Percentiles rank a stretch among this genome's conserved stretches.
phyloP scores from a whole-genome alignment of 2,113 vertebrate genomes.

The Microcebus tavaratra region DNA sequence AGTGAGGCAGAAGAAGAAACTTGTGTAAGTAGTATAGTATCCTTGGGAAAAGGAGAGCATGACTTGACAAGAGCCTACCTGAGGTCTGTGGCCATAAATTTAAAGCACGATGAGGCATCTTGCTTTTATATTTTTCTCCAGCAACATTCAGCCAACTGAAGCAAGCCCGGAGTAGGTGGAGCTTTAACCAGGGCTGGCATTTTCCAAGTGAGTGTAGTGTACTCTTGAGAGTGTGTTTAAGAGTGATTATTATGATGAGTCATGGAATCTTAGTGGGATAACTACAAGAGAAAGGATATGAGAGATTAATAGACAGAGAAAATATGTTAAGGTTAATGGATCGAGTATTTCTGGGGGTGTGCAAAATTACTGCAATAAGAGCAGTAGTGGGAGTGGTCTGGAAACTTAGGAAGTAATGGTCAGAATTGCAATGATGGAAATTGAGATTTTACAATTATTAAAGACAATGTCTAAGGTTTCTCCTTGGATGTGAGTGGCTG shows the following conservation, averaged over 20 bases:
- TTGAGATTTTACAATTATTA: neutral
- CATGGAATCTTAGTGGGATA: neutral
- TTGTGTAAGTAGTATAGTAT: neutral
- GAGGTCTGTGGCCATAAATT: neutral
- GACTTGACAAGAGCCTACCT: neutral
- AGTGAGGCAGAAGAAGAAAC: neutral
- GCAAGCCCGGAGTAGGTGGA: neutral
- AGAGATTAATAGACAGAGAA: neutral
- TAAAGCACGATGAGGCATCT: neutral
- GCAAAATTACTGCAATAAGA: neutral
- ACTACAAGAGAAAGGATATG: neutral
- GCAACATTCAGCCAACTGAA: neutral
- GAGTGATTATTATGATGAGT: neutral
- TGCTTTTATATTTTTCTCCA: constrained; percentile 24
- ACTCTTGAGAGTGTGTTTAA: neutral
- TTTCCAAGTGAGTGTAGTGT: neutral
- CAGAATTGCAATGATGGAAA: neutral
- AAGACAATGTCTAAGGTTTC: neutral
- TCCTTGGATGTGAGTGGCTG: neutral
- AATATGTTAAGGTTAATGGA: neutral
- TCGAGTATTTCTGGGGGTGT: neutral
- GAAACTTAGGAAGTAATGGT: neutral
- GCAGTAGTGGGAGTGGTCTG: neutral
- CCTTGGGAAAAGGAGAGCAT: neutral
- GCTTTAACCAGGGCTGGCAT: neutral